Percentiles rank a stretch among this genome's conserved stretches.
These are phyloP conservation scores for Netelia inedita DNA, from an alignment of 2,888 invertebrate species.

Conservation along the genomic window DNA sequence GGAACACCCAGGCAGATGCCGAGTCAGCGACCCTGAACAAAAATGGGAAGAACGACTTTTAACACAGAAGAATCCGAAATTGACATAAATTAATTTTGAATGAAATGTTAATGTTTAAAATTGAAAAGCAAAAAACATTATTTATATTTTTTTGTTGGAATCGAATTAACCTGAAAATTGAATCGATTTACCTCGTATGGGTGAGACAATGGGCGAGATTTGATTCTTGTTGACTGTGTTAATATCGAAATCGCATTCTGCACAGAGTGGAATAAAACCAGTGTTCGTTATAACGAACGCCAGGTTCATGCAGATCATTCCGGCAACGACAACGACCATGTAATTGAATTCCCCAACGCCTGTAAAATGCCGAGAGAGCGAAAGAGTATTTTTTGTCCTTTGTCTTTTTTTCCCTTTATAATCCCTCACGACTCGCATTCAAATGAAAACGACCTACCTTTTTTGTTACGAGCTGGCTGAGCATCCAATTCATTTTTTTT, in stretches of 20 bases:
- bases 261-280: slow-evolving; percentile 93
- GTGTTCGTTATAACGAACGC: slow-evolving; percentile 93
- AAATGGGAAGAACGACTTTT: neutral
- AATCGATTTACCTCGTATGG: slow-evolving; percentile 88
- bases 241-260: slow-evolving; percentile 93
- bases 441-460: slow-evolving; percentile 70
- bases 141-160: neutral
- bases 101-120: no score
- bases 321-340: slow-evolving; percentile 90
- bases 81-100: no score
- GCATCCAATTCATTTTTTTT: slow-evolving; percentile 71
- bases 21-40: neutral
- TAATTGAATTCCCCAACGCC: slow-evolving; percentile 95
- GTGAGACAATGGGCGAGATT: slow-evolving; percentile 88
- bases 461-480: slow-evolving; percentile 77
- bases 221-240: slow-evolving; percentile 92
- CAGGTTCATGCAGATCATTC: slow-evolving; percentile 93
- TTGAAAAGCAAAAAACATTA: neutral
- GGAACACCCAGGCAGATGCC: neutral
- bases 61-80: no score
- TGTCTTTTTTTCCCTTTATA: neutral
- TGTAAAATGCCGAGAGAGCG: slow-evolving; percentile 77
- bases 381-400: neutral
- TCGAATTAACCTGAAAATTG: neutral
- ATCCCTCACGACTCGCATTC: neutral